phyloP scores from a whole-genome alignment of 1,140 invertebrate species.

The Berghia stephanieae region DNA sequence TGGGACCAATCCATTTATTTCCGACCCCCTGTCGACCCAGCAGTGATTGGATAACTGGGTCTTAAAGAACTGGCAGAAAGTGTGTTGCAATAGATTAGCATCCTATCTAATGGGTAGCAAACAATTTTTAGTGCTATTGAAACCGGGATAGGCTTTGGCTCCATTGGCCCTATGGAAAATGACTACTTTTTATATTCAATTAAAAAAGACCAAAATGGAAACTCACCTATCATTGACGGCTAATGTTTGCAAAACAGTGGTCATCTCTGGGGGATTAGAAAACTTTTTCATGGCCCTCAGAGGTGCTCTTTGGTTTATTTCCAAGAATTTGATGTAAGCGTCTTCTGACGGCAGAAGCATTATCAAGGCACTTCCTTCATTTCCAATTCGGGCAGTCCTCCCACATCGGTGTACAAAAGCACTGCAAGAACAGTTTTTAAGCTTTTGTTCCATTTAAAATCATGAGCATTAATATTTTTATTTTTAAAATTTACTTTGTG shows the following conservation, averaged over 20 bases:
- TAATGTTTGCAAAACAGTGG: conserved; percentile 34
- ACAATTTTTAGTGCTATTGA: not conserved
- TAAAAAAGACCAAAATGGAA: not conserved
- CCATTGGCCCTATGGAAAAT: not conserved
- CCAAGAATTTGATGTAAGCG: conserved; percentile 90
- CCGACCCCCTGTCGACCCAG: too few species aligned
- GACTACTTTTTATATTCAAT: not conserved
- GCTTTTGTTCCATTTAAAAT: too few species aligned
- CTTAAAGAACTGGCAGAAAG: not conserved
- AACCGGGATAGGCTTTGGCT: not conserved
- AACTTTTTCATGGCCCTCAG: conserved; percentile 30
- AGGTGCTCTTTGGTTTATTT: conserved; percentile 87
- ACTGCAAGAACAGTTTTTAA: conserved; percentile 55
- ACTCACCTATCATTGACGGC: conserved; percentile 45
- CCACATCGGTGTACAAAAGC: conserved; percentile 93
- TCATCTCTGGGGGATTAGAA: conserved; percentile 19
- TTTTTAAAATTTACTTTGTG: too few species aligned
- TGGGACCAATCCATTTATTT: too few species aligned
- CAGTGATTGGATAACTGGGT: too few species aligned
- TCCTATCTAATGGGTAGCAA: not conserved
- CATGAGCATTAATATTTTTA: too few species aligned
- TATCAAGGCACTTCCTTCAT: conserved; percentile 86
- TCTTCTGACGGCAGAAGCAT: conserved; percentile 88
- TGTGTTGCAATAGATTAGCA: not conserved
- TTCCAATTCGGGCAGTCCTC: conserved; percentile 90